phyloP scores from a whole-genome alignment of 2,888 invertebrate genomes.

The Yponomeuta plumbellus region DNA sequence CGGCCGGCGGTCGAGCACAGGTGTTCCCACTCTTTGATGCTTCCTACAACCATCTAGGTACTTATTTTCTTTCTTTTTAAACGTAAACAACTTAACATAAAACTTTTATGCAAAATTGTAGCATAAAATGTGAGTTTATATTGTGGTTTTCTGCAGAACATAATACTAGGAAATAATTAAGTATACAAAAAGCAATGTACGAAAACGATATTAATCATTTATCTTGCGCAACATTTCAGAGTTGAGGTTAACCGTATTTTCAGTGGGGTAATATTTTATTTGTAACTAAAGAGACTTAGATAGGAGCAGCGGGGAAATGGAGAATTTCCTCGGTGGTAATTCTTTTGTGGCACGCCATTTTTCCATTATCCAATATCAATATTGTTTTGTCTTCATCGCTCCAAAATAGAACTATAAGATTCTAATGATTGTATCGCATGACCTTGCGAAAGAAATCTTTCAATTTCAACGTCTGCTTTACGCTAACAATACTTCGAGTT shows the following conservation, averaged over 20 bases:
- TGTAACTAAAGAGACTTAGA: slow-evolving; percentile 15
- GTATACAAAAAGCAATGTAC: too few species aligned
- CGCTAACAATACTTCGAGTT: not conserved
- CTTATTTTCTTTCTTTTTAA: not conserved
- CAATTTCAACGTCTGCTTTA: not conserved
- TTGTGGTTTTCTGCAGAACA: not conserved
- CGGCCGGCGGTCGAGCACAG: slow-evolving; percentile 34
- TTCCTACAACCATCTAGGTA: slow-evolving; percentile 35
- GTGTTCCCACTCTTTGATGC: slow-evolving; percentile 40
- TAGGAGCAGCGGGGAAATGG: slow-evolving; percentile 49
- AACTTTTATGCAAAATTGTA: not conserved
- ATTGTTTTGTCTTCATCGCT: slow-evolving; percentile 69
- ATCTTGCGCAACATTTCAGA: slow-evolving; percentile 1
- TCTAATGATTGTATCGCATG: slow-evolving; percentile 57
- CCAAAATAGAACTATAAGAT: slow-evolving; percentile 55
- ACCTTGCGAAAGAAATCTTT: not conserved
- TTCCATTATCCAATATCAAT: slow-evolving; percentile 73
- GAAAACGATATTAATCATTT: not conserved
- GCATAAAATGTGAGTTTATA: slow-evolving; percentile 4
- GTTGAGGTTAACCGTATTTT: not conserved
- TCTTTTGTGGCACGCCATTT: slow-evolving; percentile 65
- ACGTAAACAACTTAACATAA: not conserved
- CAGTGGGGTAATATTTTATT: slow-evolving; percentile 9
- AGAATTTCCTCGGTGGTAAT: slow-evolving; percentile 62
- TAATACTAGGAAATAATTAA: too few species aligned